Evolutionary conservation across 1,140 invertebrate genomes (phyloP).

Genomic region (Bombus waltoni): DNA sequence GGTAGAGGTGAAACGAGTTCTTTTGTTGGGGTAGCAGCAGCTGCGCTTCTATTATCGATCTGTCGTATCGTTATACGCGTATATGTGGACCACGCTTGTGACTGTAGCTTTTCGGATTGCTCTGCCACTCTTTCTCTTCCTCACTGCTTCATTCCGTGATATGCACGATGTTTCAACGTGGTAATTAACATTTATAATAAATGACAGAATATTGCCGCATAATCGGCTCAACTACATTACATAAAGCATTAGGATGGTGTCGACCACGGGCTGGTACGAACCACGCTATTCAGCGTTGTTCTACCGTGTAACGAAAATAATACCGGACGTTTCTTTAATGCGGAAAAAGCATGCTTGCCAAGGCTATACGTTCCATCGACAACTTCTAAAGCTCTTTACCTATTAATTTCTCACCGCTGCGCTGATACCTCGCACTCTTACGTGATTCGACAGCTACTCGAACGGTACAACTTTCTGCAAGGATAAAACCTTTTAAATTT

Average conservation of each 20-base stretch:
- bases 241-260: conserved; percentile 38
- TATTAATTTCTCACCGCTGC: background rate
- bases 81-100: background rate
- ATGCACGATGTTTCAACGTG: conserved; percentile 33
- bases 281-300: background rate
- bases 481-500: background rate
- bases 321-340: conserved; percentile 42
- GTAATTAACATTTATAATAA: conserved; percentile 64
- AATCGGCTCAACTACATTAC: conserved; percentile 63
- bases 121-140: too few species aligned
- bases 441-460: background rate
- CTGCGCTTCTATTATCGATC: conserved; percentile 40
- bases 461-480: background rate
- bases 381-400: background rate
- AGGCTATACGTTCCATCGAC: conserved; percentile 5
- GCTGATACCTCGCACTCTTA: background rate
- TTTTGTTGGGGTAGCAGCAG: conserved; percentile 11
- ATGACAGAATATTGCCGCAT: conserved; percentile 44
- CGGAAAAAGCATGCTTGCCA: conserved; percentile 10
- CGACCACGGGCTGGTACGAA: background rate
- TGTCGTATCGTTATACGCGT: background rate
- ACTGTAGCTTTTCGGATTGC: conserved; percentile 15
- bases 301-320: conserved; percentile 9
- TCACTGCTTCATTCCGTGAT: background rate
- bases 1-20: conserved; percentile 22